Base-by-base conservation (phyloP, 2,113 vertebrate genomes). In the Cettia cetti region DNA sequence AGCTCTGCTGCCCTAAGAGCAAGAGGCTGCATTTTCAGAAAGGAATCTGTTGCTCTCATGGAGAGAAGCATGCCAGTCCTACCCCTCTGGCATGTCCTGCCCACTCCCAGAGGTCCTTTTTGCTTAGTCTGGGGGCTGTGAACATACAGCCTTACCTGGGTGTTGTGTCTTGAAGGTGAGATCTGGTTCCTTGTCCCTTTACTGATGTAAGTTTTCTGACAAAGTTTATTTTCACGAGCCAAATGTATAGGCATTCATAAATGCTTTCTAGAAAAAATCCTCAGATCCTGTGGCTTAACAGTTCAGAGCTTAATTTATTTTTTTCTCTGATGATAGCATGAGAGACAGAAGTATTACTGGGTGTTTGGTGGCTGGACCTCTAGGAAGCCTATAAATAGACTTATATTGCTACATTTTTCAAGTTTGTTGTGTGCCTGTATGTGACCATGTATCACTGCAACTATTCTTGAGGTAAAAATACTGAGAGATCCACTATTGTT, bases 181-280 rank as follows among this genome's bases (percentile, higher is more conserved):
- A 45, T 59, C 77, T 92, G 74, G 8, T 76, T 91, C 79, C n/a
- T 68, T 68, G 50, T 52, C 31, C 45, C 47, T 71, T 76, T 79
- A 89, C 24, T 82, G 69, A 45, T 57, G 44, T 60, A 31, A 57
- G 61, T 85, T 91, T 87, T 85, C 63, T 89, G 50, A 76, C 81
- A 91, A 84, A 88, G n/a, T 54, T 70, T 37, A 65, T 80, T 93
- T 93, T 92, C 54, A 28, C 50, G n/a, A 85, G 33, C n/a, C 49
- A 39, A 60, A 77, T 42, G 16, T 61, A 54, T 22, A 33, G 37
- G 11, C 50, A 65, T 88, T 90, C 53, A 28, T 79, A 22, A 86
- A 52, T 15, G 13, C 30, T 79, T 82, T 56, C 35, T 52, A 68
- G 82, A 52, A 90, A 74, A 92, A 53, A 35, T 57, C 53, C 22